phyloP scores from a whole-genome alignment of 2,797 vertebrate species.

The Prionace glauca region DNA sequence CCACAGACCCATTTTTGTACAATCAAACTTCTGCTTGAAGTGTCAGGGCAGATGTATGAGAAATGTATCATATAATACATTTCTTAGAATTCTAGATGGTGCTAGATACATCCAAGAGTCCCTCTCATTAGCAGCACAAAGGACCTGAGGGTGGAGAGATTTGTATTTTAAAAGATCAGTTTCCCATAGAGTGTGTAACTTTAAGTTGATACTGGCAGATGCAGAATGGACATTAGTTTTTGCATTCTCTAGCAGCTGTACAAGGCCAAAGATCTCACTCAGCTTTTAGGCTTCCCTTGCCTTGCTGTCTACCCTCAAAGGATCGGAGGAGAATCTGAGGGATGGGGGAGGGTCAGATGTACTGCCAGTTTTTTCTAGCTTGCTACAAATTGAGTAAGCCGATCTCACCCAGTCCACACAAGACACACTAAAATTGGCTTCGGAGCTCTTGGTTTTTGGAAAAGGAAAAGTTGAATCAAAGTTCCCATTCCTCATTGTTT shows the following conservation, averaged over 20 bases:
- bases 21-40: neutral
- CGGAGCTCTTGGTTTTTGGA: neutral
- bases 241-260: neutral
- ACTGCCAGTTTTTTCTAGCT: neutral
- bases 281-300: neutral
- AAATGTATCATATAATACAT: neutral
- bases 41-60: neutral
- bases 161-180: neutral
- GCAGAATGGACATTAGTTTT: neutral
- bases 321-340: neutral
- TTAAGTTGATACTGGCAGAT: neutral
- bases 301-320: neutral
- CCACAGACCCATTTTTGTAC: neutral
- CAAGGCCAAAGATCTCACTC: neutral
- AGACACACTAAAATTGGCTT: neutral
- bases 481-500: neutral
- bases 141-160: neutral
- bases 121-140: neutral
- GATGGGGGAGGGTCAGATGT: neutral
- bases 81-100: neutral
- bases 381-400: too few relatives aligned
- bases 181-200: neutral
- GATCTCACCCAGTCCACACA: neutral
- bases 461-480: neutral
- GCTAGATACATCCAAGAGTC: neutral